A percentile compares a stretch with the other conserved stretches of the same genome.
These are phyloP conservation scores for Anodontia alba DNA, from an alignment of 2,888 invertebrate genomes.

Conservation along the genomic window DNA sequence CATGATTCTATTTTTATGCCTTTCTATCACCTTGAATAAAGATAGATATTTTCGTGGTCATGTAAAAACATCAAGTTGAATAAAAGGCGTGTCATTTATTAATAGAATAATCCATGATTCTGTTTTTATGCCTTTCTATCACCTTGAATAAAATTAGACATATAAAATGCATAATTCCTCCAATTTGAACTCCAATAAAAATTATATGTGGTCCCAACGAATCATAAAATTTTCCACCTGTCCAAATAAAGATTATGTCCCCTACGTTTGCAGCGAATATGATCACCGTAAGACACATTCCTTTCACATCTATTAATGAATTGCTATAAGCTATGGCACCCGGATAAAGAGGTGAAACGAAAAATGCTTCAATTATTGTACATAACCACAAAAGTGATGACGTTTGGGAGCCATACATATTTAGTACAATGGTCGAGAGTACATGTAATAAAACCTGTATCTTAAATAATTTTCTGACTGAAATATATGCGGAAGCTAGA, in stretches of 20 bases:
- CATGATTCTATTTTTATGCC: too few species aligned
- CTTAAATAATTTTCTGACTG: conserved; percentile 9
- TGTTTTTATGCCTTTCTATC: too few species aligned
- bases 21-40: too few species aligned
- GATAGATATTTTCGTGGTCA: too few species aligned
- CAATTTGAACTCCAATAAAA: conserved; percentile 34
- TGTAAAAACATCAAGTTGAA: too few species aligned
- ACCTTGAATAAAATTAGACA: too few species aligned
- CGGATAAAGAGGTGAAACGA: conserved; percentile 28
- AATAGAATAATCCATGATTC: too few species aligned
- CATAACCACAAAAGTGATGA: conserved; percentile 26
- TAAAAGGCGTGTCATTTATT: too few species aligned
- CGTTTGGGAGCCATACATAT: too few species aligned
- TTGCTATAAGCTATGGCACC: conserved; percentile 32
- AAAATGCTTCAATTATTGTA: conserved; percentile 27
- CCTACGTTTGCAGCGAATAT: conserved; percentile 27
- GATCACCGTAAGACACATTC: conserved; percentile 37
- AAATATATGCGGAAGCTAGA: background rate
- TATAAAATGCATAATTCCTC: conserved; percentile 26
- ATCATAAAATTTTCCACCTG: conserved; percentile 29
- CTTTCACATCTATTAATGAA: conserved; percentile 32
- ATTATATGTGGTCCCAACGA: conserved; percentile 33
- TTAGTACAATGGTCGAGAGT: background rate
- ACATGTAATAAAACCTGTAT: conserved; percentile 9
- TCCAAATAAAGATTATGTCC: conserved; percentile 32